Conservation (phyloP, 2,797 vertebrate species). For the Knipowitschia caucasica region DNA sequence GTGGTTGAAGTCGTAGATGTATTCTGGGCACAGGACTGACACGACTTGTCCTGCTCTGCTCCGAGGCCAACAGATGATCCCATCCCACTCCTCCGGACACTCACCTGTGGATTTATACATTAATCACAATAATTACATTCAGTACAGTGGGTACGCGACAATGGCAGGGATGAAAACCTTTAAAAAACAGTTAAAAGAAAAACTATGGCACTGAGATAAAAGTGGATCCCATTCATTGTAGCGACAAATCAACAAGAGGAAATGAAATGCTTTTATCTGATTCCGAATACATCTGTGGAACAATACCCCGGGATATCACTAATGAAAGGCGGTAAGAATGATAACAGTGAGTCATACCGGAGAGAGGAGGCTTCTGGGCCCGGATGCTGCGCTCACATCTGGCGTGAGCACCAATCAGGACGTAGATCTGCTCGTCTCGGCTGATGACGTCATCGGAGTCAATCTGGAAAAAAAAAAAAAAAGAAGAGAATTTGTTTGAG, state of each 20-base stretch:
- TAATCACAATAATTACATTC: not conserved
- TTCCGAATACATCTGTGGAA: conserved; percentile 37
- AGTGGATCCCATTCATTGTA: conserved; percentile 7
- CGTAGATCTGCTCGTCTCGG: conserved; percentile 86
- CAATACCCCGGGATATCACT: conserved; percentile 20
- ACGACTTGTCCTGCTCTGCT: conserved; percentile 77
- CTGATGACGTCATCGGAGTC: conserved; percentile 90
- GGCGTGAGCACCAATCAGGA: conserved; percentile 81
- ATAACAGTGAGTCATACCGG: conserved; percentile 60
- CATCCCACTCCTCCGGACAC: conserved; percentile 87
- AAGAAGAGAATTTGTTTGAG: not conserved
- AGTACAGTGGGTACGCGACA: not conserved
- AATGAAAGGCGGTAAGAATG: conserved; percentile 6
- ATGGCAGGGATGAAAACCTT: not conserved
- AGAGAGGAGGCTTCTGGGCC: conserved; percentile 63
- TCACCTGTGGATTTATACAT: conserved; percentile 26
- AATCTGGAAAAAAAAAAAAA: conserved; percentile 63
- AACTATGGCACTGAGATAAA: conserved; percentile 26
- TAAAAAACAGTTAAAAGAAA: not conserved
- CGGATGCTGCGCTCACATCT: conserved; percentile 80
- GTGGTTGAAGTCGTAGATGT: conserved; percentile 93
- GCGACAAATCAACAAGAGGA: conserved; percentile 44
- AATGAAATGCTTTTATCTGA: conserved; percentile 55
- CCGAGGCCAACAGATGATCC: conserved; percentile 88
- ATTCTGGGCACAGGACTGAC: conserved; percentile 80